Evolutionary conservation across 2,113 vertebrate genomes (phyloP).

Genomic region (Chascanopsetta lugubris): DNA sequence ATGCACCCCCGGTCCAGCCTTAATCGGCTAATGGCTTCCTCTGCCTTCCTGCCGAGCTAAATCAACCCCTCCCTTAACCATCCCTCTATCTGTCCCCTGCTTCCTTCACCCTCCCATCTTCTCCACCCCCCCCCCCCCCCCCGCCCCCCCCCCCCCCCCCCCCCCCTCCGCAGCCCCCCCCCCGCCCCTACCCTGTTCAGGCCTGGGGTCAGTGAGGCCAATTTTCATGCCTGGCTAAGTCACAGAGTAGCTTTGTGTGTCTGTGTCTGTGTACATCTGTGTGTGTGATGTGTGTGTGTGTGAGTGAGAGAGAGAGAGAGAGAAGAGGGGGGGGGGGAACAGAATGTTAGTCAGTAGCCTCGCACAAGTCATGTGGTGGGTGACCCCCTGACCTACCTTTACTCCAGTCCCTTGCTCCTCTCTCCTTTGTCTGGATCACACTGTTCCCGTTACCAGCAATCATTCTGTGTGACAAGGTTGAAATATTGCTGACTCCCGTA

Average conservation of each 20-base stretch:
- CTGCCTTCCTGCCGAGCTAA: conserved; percentile 69
- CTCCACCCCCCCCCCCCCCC: conserved; percentile 64
- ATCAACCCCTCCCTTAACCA: conserved; percentile 67
- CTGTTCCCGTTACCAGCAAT: conserved; percentile 35
- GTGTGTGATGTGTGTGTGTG: neutral
- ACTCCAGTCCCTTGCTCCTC: conserved; percentile 45
- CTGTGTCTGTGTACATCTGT: neutral
- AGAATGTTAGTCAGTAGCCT: conserved; percentile 74
- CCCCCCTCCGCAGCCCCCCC: too few relatives aligned
- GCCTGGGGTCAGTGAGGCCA: conserved; percentile 75
- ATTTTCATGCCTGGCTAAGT: conserved; percentile 81
- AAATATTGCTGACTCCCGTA: conserved; percentile 43
- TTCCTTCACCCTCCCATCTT: conserved; percentile 60
- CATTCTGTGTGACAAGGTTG: conserved; percentile 47
- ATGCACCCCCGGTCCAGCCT: conserved; percentile 76
- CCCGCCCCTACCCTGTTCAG: conserved; percentile 49
- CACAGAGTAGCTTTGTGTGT: conserved; percentile 71
- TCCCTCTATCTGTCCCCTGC: conserved; percentile 59
- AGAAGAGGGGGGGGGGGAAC: too few relatives aligned
- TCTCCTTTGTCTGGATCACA: conserved; percentile 13
- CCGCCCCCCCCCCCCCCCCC: conserved; percentile 60
- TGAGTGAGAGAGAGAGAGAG: conserved; percentile 10
- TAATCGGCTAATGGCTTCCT: conserved; percentile 84
- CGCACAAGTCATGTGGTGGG: conserved; percentile 74
- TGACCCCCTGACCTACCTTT: conserved; percentile 73